Conservation (phyloP, 2,113 vertebrate genomes). For the Daphoenositta chrysoptera region DNA sequence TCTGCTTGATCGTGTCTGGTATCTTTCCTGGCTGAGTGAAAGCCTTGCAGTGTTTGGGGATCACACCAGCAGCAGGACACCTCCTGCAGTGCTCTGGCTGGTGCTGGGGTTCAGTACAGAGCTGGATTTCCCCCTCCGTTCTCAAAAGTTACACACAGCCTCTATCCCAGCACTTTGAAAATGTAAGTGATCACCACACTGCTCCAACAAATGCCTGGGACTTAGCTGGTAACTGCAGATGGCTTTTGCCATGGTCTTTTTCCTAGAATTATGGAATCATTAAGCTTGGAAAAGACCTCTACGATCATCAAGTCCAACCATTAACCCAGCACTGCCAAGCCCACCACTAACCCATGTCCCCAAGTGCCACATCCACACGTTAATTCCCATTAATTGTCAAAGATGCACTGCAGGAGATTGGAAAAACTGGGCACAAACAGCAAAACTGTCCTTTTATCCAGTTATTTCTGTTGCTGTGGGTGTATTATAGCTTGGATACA, state of each 20-base stretch:
- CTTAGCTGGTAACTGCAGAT: neutral
- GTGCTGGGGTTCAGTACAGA: neutral
- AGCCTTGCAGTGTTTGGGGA: neutral
- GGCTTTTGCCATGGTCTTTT: neutral
- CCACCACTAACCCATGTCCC: neutral
- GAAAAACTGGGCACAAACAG: neutral
- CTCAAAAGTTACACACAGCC: neutral
- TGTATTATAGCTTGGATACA: neutral
- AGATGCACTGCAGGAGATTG: neutral
- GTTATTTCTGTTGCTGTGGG: neutral
- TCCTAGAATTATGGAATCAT: neutral
- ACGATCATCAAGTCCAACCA: neutral
- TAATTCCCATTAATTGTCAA: neutral
- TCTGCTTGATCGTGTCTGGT: neutral
- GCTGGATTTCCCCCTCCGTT: neutral
- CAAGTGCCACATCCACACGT: neutral
- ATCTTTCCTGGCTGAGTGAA: neutral
- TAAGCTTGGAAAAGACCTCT: neutral
- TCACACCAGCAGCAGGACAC: neutral
- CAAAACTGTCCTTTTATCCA: neutral
- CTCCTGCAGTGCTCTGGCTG: neutral
- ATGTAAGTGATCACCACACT: neutral
- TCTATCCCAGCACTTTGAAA: neutral
- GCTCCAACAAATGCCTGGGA: neutral
- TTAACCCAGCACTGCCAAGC: neutral